Conservation (phyloP, 53 echinoderm and acorn worm species). For the Temnopleurus reevesii region DNA sequence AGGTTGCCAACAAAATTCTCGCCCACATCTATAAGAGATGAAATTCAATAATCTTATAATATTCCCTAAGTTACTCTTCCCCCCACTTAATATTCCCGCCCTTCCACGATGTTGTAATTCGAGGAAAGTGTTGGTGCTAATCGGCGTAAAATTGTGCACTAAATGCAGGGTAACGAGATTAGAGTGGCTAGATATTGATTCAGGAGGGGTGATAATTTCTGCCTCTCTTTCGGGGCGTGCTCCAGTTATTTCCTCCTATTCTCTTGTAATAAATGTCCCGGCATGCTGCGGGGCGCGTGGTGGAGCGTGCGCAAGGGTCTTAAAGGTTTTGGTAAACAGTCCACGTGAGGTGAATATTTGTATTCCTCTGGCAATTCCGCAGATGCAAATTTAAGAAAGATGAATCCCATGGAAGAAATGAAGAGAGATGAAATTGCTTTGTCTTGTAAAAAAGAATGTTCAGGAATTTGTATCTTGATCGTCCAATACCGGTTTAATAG, state of each 20-base stretch:
- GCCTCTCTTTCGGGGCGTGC: background rate
- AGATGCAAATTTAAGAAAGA: background rate
- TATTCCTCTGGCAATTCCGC: background rate
- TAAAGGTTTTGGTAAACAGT: background rate
- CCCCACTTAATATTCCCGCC: background rate
- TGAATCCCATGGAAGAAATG: background rate
- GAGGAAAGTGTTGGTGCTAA: slow-evolving; percentile 35
- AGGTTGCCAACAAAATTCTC: slow-evolving; percentile 12
- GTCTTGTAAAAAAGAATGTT: no score
- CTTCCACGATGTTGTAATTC: background rate
- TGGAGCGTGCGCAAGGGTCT: background rate
- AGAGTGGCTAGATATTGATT: slow-evolving; percentile 46
- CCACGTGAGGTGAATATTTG: background rate
- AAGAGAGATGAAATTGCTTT: no score
- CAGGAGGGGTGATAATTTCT: slow-evolving; percentile 31
- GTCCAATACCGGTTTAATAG: no score
- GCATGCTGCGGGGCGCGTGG: background rate
- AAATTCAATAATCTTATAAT: slow-evolving; percentile 21
- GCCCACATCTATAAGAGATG: background rate
- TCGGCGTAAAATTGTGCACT: slow-evolving; percentile 25
- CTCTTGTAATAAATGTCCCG: background rate
- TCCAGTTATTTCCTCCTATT: background rate
- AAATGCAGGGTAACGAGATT: slow-evolving; percentile 37
- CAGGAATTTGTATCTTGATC: no score
- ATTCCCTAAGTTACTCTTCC: slow-evolving; percentile 2